phyloP scores from a whole-genome alignment of 1,140 invertebrate genomes.

The Lasaia peninsularis region DNA sequence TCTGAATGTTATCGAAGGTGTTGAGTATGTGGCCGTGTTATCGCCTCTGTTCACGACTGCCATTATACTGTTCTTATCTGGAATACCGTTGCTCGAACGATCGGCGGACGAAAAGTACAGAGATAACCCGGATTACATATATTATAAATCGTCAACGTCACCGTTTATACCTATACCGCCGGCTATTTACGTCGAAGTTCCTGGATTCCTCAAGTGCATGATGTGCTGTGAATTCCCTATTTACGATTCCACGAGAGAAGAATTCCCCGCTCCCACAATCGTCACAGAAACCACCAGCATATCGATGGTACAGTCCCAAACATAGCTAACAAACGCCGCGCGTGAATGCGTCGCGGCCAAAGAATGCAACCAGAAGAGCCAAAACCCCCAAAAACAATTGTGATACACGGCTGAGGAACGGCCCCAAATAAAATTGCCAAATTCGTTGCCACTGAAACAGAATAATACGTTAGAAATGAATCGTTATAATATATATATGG shows the following conservation, averaged over 20 bases:
- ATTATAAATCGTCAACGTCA: conserved; percentile 91
- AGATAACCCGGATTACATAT: conserved; percentile 89
- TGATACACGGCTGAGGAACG: conserved; percentile 67
- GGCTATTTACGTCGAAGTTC: conserved; percentile 89
- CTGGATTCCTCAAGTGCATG: conserved; percentile 87
- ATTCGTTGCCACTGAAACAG: conserved; percentile 68
- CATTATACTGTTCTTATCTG: conserved; percentile 93
- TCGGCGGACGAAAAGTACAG: conserved; percentile 91
- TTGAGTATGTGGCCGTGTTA: conserved; percentile 90
- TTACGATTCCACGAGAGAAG: conserved; percentile 86
- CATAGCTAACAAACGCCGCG: conserved; percentile 85
- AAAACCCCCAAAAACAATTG: conserved; percentile 54
- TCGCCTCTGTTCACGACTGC: conserved; percentile 93
- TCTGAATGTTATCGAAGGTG: conserved; percentile 88
- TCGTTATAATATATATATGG: conserved; percentile 65
- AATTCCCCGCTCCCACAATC: conserved; percentile 79
- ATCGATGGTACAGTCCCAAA: conserved; percentile 85
- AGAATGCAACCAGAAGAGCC: conserved; percentile 39
- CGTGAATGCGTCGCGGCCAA: conserved; percentile 69
- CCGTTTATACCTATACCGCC: conserved; percentile 92
- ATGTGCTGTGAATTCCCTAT: conserved; percentile 92
- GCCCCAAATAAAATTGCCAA: conserved; percentile 60
- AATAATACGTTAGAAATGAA: conserved; percentile 71
- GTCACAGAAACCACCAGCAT: conserved; percentile 86
- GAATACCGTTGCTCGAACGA: conserved; percentile 90